A percentile compares a stretch with the other conserved stretches of the same genome.
These are phyloP conservation scores for Erebia epiphron DNA, from an alignment of 2,888 invertebrate genomes.

Conservation along the genomic window DNA sequence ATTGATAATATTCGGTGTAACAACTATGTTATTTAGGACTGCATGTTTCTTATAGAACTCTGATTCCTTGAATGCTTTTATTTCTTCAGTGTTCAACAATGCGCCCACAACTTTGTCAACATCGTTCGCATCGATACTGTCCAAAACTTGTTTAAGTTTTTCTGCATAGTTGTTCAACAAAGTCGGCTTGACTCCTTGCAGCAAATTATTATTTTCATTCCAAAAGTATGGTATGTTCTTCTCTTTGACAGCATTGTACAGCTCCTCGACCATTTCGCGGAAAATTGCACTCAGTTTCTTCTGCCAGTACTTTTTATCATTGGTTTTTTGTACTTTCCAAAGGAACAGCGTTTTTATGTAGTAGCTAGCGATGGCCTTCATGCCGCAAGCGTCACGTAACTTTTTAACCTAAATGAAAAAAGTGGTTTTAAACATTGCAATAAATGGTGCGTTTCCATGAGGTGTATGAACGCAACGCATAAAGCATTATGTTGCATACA, in stretches of 20 bases:
- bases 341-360: constrained; percentile 83
- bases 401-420: constrained; percentile 68
- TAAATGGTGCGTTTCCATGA: background rate
- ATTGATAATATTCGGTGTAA: background rate
- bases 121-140: constrained; percentile 60
- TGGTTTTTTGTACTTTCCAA: constrained; percentile 62
- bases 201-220: constrained; percentile 64
- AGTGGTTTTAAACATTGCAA: constrained; percentile 16
- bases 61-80: constrained; percentile 54
- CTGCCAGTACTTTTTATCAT: constrained; percentile 64
- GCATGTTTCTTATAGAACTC: constrained; percentile 56
- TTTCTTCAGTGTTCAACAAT: constrained; percentile 57
- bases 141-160: constrained; percentile 63
- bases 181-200: constrained; percentile 57
- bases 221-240: constrained; percentile 68
- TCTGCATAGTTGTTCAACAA: constrained; percentile 58
- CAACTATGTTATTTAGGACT: constrained; percentile 1
- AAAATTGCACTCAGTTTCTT: constrained; percentile 59
- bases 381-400: constrained; percentile 70
- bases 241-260: constrained; percentile 54
- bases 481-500: too few relatives aligned
- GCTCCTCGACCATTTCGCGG: constrained; percentile 61
- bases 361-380: constrained; percentile 79
- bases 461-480: too few relatives aligned
- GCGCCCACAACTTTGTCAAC: constrained; percentile 53